Percentiles rank a stretch among this genome's conserved stretches.
Evolutionary conservation across 2,113 vertebrate genomes (phyloP).

Genomic region (Caloenas nicobarica): DNA sequence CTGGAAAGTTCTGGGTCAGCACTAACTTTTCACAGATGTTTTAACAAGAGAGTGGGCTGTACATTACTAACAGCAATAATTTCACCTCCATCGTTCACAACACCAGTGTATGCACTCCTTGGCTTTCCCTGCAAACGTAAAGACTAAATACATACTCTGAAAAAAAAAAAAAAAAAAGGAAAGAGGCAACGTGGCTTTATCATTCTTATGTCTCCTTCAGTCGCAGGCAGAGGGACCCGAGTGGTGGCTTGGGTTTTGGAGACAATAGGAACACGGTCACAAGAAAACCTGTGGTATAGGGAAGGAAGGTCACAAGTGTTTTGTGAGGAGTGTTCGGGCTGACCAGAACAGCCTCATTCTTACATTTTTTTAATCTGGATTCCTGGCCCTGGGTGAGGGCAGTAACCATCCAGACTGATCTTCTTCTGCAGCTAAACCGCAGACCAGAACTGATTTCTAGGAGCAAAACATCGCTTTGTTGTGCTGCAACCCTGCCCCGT

Average conservation of each 20-base stretch:
- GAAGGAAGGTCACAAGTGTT: not conserved
- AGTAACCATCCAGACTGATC: not conserved
- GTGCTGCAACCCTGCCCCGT: not conserved
- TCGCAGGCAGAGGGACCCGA: rapidly evolving
- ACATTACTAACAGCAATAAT: not conserved
- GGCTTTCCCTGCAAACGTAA: not conserved
- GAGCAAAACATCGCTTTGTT: rapidly evolving
- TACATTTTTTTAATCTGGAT: not conserved
- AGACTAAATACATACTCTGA: no score
- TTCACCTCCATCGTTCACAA: not conserved
- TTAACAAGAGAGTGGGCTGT: not conserved
- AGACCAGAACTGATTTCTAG: not conserved
- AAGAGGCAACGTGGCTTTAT: rapidly evolving
- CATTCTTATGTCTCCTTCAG: not conserved
- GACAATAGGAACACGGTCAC: rapidly evolving
- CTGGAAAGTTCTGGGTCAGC: not conserved
- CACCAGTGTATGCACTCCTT: rapidly evolving
- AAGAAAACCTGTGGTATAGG: not conserved
- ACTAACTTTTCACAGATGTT: not conserved
- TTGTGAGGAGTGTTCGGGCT: rapidly evolving
- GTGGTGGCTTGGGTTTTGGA: not conserved
- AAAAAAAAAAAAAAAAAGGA: not conserved
- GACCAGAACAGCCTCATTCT: not conserved
- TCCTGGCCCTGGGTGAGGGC: not conserved
- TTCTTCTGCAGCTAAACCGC: not conserved